Evolutionary conservation across 2,888 invertebrate species (phyloP), one percentile per base, ranked within the genome.

Genomic region (Papilio gigon): DNA sequence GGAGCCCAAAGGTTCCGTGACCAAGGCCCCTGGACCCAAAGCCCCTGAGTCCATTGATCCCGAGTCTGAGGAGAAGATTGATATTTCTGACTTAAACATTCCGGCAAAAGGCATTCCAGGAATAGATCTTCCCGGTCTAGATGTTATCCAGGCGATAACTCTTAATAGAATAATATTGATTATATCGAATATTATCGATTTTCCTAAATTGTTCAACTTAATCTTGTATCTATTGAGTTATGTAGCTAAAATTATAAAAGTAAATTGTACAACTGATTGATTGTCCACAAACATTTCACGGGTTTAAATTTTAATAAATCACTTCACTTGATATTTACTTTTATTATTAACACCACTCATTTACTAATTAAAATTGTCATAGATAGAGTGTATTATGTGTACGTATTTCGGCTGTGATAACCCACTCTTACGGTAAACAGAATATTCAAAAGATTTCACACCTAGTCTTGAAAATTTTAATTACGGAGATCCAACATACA

Each of bases 191-290:
- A 30, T 56, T 30, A 56, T 56, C 17, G 27, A 56, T 30, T 56
- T 56, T 30, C 53, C 53, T 2, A 56, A 56, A 30, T 30, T 56
- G 11, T 30, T 56, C n/a, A 56, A 56, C 3, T 17, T 56, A 56
- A 30, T 56, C 1, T 30, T 56, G 14, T 30, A 17, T 3, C n/a
- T 56, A 30, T 30, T 56, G 53, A 56, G n/a, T 30, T 56, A 17
- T 9, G 8, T 56, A 30, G 30, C n/a, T 1, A 27, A 56, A 56
- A 17, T n/a, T 56, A 17, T 30, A 17, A 56, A 56, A 8, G 6
- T 56, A 4, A 27, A 27, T 27, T 33, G 33, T 33, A 33, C n/a
- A 33, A 33, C 33, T 4, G 8, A 33, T 33, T 8, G 33, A 33
- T 11, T 37, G 37, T 37, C 37, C 11, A 37, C 4, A 37, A 35